phyloP scores from a whole-genome alignment of 2,888 invertebrate species.

The Tortrix viridana region DNA sequence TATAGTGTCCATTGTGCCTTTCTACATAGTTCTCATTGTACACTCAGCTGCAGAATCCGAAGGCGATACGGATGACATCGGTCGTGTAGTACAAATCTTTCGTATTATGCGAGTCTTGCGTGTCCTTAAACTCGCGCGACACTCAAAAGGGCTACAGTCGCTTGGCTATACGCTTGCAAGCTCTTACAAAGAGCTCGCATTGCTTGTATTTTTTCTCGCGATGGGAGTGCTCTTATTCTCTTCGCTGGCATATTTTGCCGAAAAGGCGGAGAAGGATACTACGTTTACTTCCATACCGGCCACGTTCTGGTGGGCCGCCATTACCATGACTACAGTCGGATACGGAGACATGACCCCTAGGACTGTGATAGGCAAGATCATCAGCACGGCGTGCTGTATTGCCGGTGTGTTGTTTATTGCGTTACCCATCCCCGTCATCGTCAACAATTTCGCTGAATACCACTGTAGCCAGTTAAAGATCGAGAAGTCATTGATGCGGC shows the following conservation, averaged over 20 bases:
- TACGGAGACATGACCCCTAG: constrained; percentile 99
- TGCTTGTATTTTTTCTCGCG: constrained; percentile 99
- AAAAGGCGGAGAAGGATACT: constrained; percentile 98
- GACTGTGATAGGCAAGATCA: constrained; percentile 99
- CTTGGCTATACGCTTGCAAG: constrained; percentile 99
- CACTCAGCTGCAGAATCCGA: constrained; percentile 94
- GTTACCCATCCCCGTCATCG: constrained; percentile 99
- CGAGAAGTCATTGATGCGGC: constrained; percentile 98
- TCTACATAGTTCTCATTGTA: constrained; percentile 98
- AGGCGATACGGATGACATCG: constrained; percentile 97
- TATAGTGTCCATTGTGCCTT: constrained; percentile 98
- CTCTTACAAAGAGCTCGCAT: constrained; percentile 99
- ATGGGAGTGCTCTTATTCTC: constrained; percentile 99
- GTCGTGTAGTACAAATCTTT: constrained; percentile 99
- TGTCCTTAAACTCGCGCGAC: constrained; percentile 97
- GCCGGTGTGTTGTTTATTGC: constrained; percentile 99
- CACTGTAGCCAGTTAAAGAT: constrained; percentile 99
- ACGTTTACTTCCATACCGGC: constrained; percentile 99
- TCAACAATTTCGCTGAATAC: constrained; percentile 99
- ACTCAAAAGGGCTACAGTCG: constrained; percentile 99
- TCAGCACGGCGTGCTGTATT: constrained; percentile 99
- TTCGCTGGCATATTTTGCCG: constrained; percentile 99
- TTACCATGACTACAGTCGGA: constrained; percentile 99
- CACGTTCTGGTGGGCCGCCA: constrained; percentile 99
- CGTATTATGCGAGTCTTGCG: constrained; percentile 98